Evolutionary conservation across 2,797 vertebrate species (phyloP), one percentile per base, ranked within the genome.

Genomic region (Sebastes flavidus): DNA sequence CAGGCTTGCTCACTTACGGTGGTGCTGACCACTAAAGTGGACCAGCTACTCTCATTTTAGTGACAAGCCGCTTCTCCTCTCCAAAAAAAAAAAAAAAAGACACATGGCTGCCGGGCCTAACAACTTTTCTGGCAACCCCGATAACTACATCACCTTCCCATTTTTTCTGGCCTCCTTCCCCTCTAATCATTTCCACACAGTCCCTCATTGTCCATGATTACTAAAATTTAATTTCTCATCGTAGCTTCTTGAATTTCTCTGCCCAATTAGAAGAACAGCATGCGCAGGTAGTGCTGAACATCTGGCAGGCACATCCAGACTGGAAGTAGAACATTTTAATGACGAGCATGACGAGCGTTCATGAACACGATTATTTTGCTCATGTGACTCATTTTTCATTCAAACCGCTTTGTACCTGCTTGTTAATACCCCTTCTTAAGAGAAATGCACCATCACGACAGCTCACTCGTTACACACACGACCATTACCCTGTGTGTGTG

Each of bases 261-360:
- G 58, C 18, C 77, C 69, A 77, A 52, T 87, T 86, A 82, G 30
- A 65, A 76, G 84, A 78, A 77, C 55, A 75, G 36, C 27, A 4
- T 65, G 80, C 71, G 55, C 63, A 87, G 82, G 82, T 86, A 79
- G 25, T 1, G 20, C 70, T 6, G 71, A 91, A 85, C 89, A 89
- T 84, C 90, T 92, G 83, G 69, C 77, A 52, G 24, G 24, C 42
- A 69, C 70, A 62, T 78, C 79, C 66, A 65, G 69, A 60, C 65
- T 36, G 30, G 29, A 66, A 59, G 72, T 77, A 75, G 83, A 88
- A 89, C 77, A 79, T 86, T 91, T 90, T 88, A 89, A 91, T 88
- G 90, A 65, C 25, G 6, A 89, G 91, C 86, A 61, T 78, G 87
- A 86, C 65, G 65, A 81, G 81, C 67, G 5, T 72, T 86, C 54